A percentile compares a stretch with the other conserved stretches of the same genome.
Conservation (phyloP, 2,888 invertebrate genomes). For the Leptothorax acervorum region DNA sequence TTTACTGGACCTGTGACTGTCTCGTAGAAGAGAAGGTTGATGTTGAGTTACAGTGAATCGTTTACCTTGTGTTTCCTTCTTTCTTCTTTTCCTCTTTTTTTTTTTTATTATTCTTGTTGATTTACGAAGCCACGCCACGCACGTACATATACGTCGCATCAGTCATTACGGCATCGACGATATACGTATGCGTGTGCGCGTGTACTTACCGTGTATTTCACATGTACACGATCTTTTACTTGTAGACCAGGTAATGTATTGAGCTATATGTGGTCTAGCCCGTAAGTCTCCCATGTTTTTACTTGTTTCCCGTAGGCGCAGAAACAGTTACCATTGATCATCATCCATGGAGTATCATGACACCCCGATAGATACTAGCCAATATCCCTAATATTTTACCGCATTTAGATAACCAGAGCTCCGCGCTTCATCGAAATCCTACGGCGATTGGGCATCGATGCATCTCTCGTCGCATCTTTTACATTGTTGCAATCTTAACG, state of each 20-base stretch:
- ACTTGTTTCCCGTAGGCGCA: slow-evolving; percentile 63
- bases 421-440: slow-evolving; percentile 56
- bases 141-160: slow-evolving; percentile 30
- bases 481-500: slow-evolving; percentile 6
- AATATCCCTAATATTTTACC: slow-evolving; percentile 40
- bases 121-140: slow-evolving; percentile 25
- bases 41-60: slow-evolving; percentile 66
- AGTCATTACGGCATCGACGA: slow-evolving; percentile 1
- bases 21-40: slow-evolving; percentile 70
- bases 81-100: slow-evolving; percentile 60
- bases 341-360: slow-evolving; percentile 64
- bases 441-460: slow-evolving; percentile 52
- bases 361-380: slow-evolving; percentile 54
- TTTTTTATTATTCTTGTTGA: slow-evolving; percentile 24
- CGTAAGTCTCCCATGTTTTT: slow-evolving; percentile 70
- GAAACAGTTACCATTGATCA: slow-evolving; percentile 57
- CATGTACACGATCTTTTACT: slow-evolving; percentile 54
- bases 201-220: slow-evolving; percentile 25
- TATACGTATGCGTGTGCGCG: slow-evolving; percentile 20
- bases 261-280: slow-evolving; percentile 75
- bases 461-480: slow-evolving; percentile 20
- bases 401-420: slow-evolving; percentile 53
- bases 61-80: slow-evolving; percentile 42
- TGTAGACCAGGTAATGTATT: slow-evolving; percentile 80
- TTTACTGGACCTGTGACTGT: slow-evolving; percentile 70